Evolutionary conservation across 2,888 invertebrate genomes (phyloP), one percentile per base, ranked within the genome.

Genomic region (Uloborus plumipes): DNA sequence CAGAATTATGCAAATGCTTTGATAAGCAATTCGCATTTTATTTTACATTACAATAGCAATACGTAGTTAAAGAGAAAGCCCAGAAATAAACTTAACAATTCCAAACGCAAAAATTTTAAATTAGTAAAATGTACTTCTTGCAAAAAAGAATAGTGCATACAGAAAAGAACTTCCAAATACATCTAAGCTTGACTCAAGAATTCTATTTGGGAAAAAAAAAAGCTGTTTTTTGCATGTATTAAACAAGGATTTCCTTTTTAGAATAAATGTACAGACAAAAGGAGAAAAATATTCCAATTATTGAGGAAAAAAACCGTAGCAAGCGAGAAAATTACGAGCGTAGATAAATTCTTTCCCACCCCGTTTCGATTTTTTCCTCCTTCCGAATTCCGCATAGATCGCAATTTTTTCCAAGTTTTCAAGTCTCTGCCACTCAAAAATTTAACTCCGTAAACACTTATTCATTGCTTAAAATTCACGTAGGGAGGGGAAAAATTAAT

Each of bases 171-270:
- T 39, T 4, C 39, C 3, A 39, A 39, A 39, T 39, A 39, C 39
- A 39, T 39, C 39, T 39, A 39, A 39, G 39, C 39, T 39, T 39
- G 39, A 39, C 39, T 39, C 39, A 39, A 39, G 11, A 39, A 6
- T 39, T 39, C 39, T 39, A 39, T 39, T 39, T 39, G 1, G 11
- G 9, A 39, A 9, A 39, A 9, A 39, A 39, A 39, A 39, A 39
- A 39, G 9, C 39, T 1, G 1, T 7, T 39, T 39, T 39, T 39
- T 39, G 39, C 39, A 39, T 39, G 39, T 39, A 39, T 39, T 39
- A 39, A 39, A 78, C 65, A 51, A 78, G 78, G 78, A 78, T 72
- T 78, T 78, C 78, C 71, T 72, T 72, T 78, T 78, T 72, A 72
- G 20, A 65, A 22, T 20, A 59, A 66, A 72, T 61, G 22, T 66